Base-by-base conservation (phyloP, 1,140 invertebrate genomes). In the Tetragonula clypearis region DNA sequence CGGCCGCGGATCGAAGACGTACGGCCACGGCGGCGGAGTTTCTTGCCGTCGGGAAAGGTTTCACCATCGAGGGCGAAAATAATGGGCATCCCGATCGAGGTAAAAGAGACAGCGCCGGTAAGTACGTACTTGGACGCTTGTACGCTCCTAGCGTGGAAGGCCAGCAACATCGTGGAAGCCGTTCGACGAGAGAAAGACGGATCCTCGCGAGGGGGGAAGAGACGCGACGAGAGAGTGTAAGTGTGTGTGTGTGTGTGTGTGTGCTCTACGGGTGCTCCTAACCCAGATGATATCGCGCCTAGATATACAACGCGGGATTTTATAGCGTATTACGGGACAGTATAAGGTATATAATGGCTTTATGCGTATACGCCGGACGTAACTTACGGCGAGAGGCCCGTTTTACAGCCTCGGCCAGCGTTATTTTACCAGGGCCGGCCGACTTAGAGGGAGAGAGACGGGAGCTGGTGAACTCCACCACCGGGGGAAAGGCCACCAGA, bases 261-360 rank as follows among this genome's bases (percentile, higher is more conserved):
- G 86, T 87, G 88, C 85, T 88, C 89, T 89, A 88, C 90, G 90
- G 91, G 90, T 92, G 88, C 91, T 92, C 86, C 90, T 93, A 93
- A 92, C 92, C 92, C 90, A 93, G 92, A 93, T 93, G 92, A 93
- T 93, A 93, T 92, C 92, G 90, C 89, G 88, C 80, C 90, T 93
- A 93, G 92, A 93, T 93, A 93, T 92, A 93, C 90, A 93, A 88
- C 91, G 92, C 83, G 68, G 87, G 88, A 92, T 89, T 93, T 93
- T 93, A 93, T 92, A 90, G 93, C 89, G 89, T 92, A 93, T 93
- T 92, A 93, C 90, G 90, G 89, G 88, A 92, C 91, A 88, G 90
- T 91, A 91, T 90, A 91, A 91, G 90, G 90, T 91, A 93, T 92
- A 92, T 93, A 92, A 93, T 93, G 90, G 91, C 87, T 92, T 92